Base-by-base conservation (phyloP, 2,113 vertebrate species). In the Okapia johnstoni region DNA sequence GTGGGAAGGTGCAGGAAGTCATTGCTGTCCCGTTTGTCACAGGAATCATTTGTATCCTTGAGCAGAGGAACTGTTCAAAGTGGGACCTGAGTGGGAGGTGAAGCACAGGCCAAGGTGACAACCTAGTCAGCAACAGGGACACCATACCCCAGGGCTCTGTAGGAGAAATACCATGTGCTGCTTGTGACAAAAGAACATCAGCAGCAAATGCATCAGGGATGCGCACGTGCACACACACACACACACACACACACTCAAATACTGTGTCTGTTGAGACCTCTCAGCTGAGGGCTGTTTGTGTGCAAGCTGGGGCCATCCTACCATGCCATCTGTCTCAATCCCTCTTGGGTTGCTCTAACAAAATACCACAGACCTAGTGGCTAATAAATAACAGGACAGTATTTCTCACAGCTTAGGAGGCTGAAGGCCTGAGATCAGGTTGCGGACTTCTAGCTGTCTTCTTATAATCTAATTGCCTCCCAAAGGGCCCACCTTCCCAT, bases 221-320 rank as follows among this genome's bases (percentile, higher is more conserved):
- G 86, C 5, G 25, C 1, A 63, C 17, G 2, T 7, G 0, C 12
- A 19, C 5, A 0, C 21, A 19, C 66, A 40, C 4, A 70, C n/a
- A 23, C 5, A 40, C 6, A 40, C 25, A 33, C 11, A 73, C 70
- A 76, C 70, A 7, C 70, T 15, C 54, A 81, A 33, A 54, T 23
- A 30, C 26, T 10, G 28, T 58, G 23, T 73, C 88, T 79, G 9
- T 17, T 30, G n/a, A 95, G 70, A 85, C 11, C 8, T 21, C 4
- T 21, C 8, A 25, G n/a, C 36, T 30, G 12, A 84, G 16, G 30
- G 3, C 36, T 1, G 13, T n/a, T 36, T 63, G 1, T 40, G 9
- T 77, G 13, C 40, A 83, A 57, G 9, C 5, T 10, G 0, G 25
- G 50, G 13, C 21, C 12, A 43, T 25, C 15, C 25, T 5, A 76